Percentiles rank a stretch among this genome's conserved stretches.
Evolutionary conservation across 2,797 vertebrate species (phyloP).

Genomic region (Megaceryle alcyon): DNA sequence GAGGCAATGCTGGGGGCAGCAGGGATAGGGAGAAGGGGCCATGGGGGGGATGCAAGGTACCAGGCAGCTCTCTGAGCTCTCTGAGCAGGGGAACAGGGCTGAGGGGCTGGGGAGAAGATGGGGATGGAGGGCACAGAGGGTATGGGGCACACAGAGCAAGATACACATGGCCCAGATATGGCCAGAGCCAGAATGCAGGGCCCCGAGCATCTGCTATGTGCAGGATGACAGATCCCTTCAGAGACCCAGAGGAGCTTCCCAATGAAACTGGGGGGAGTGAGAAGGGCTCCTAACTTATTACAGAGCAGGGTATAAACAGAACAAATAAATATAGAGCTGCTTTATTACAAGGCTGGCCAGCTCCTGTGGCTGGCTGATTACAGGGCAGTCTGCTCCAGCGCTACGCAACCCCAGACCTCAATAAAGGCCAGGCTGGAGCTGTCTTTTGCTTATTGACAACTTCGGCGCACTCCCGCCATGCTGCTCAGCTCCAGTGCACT

Average conservation of each 20-base stretch:
- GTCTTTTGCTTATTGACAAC: constrained; percentile 67
- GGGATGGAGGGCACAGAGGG: accelerated
- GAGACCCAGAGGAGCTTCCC: constrained; percentile 65
- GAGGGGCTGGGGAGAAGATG: neutral
- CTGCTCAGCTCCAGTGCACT: neutral
- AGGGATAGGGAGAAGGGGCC: constrained; percentile 3
- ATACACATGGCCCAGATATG: neutral
- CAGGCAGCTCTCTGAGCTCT: neutral
- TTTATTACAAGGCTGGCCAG: constrained; percentile 84
- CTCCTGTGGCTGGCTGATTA: constrained; percentile 82
- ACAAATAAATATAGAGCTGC: constrained; percentile 86
- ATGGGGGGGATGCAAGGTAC: neutral
- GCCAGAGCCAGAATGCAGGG: neutral
- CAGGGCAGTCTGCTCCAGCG: constrained; percentile 77
- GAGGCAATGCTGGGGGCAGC: neutral
- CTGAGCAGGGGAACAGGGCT: neutral
- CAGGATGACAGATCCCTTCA: neutral
- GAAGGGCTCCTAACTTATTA: constrained; percentile 80
- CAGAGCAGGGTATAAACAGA: constrained; percentile 81
- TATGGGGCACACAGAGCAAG: neutral
- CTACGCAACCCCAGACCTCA: constrained; percentile 77
- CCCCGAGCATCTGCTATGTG: neutral
- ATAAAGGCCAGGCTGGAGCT: constrained; percentile 79
- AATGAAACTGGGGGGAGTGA: constrained; percentile 55
- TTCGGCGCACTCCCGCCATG: neutral